Conservation (phyloP, 2,113 vertebrate genomes). For the Paracanthobrama guichenoti region DNA sequence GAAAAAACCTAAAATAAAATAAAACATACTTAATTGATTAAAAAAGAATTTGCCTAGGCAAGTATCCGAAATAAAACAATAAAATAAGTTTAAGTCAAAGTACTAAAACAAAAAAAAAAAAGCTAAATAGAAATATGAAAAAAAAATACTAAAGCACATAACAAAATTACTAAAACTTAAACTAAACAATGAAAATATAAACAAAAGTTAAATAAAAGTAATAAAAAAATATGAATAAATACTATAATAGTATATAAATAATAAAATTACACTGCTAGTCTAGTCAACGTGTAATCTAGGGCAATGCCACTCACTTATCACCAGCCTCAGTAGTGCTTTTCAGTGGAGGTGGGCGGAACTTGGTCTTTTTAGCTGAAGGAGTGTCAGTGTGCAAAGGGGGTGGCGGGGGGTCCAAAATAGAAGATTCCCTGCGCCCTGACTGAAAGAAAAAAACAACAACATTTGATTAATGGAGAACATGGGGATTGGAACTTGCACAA, state of each 20-base stretch:
- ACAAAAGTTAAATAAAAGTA: neutral
- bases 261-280: neutral
- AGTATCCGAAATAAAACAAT: neutral
- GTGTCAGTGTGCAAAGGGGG: constrained; percentile 65
- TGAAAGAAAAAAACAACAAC: constrained; percentile 41
- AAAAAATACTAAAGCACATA: too few species aligned
- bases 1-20: too few species aligned
- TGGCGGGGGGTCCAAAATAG: constrained; percentile 67
- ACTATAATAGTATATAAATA: neutral
- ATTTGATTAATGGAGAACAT: neutral
- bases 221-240: neutral
- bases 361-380: constrained; percentile 80
- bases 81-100: neutral
- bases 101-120: neutral
- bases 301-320: constrained; percentile 81
- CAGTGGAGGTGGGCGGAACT: constrained; percentile 87
- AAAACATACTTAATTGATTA: too few species aligned
- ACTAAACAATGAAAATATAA: too few species aligned
- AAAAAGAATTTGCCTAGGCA: neutral
- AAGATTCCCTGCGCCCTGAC: constrained; percentile 65
- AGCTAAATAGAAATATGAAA: too few species aligned
- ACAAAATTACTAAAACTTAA: neutral
- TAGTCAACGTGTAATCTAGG: neutral
- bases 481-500: neutral
- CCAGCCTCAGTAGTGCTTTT: constrained; percentile 86